Conservation (phyloP, 2,113 vertebrate species). For the Ageneiosus marmoratus region DNA sequence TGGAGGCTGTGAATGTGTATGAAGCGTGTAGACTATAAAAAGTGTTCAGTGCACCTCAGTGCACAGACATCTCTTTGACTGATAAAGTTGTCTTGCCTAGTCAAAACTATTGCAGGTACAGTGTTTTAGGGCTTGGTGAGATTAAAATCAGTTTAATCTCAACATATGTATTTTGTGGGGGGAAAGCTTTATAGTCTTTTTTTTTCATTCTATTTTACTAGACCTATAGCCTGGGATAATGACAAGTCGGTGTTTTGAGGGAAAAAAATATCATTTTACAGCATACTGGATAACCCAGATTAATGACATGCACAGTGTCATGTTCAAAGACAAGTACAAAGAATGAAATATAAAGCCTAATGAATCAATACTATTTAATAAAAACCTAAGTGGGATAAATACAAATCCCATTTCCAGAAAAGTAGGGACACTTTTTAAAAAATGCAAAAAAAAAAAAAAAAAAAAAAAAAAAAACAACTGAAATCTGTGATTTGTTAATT, state of each 20-base stretch:
- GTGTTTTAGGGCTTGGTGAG: background rate
- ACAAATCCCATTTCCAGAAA: no score
- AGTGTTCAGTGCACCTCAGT: background rate
- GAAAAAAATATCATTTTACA: no score
- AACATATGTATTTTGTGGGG: background rate
- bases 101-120: background rate
- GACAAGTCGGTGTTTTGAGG: no score
- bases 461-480: no score
- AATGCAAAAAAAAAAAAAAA: no score
- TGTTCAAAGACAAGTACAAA: no score
- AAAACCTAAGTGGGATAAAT: background rate
- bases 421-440: no score
- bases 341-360: no score
- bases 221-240: background rate
- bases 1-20: background rate
- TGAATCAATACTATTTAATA: background rate
- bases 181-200: background rate
- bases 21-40: background rate
- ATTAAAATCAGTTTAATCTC: background rate
- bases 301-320: no score
- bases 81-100: background rate
- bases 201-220: background rate
- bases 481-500: no score
- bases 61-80: background rate
- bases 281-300: no score